Conservation (phyloP, 2,888 invertebrate genomes). For the Eilema caniola region DNA sequence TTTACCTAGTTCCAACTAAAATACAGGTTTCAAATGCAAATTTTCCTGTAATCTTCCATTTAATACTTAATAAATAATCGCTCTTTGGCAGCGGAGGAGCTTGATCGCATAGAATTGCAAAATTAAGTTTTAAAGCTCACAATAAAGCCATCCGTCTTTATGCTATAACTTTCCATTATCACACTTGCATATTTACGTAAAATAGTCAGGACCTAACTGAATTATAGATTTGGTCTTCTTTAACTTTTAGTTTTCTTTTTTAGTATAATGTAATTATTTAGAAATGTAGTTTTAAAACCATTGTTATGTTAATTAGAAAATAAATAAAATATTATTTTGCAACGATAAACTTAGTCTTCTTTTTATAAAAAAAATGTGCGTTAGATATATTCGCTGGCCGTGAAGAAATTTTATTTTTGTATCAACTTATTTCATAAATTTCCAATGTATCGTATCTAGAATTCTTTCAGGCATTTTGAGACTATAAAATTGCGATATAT, state of each 20-base stretch:
- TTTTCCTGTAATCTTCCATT: background rate
- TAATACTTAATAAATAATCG: background rate
- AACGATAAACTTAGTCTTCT: too few species aligned
- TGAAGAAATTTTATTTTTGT: constrained; percentile 18
- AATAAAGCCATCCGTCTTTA: background rate
- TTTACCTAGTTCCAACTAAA: background rate
- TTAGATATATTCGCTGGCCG: constrained; percentile 16
- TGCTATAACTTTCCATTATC: constrained; percentile 2
- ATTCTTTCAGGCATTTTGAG: constrained; percentile 6
- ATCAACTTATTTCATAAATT: constrained; percentile 15
- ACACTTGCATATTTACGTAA: background rate
- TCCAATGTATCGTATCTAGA: constrained; percentile 25
- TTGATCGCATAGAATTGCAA: constrained; percentile 11
- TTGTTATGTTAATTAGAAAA: too few species aligned
- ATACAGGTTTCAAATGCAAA: background rate
- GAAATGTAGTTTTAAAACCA: too few species aligned
- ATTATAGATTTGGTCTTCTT: constrained; percentile 1
- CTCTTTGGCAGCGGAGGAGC: background rate
- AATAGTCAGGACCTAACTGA: background rate
- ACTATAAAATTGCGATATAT: constrained; percentile 16
- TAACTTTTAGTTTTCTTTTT: too few species aligned
- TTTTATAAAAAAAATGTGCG: background rate
- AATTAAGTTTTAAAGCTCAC: background rate
- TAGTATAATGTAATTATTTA: too few species aligned
- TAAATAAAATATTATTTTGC: too few species aligned